Percentiles rank a stretch among this genome's conserved stretches.
These are phyloP conservation scores for Pangasius krempfi DNA, from an alignment of 2,797 vertebrate genomes.

Conservation along the genomic window DNA sequence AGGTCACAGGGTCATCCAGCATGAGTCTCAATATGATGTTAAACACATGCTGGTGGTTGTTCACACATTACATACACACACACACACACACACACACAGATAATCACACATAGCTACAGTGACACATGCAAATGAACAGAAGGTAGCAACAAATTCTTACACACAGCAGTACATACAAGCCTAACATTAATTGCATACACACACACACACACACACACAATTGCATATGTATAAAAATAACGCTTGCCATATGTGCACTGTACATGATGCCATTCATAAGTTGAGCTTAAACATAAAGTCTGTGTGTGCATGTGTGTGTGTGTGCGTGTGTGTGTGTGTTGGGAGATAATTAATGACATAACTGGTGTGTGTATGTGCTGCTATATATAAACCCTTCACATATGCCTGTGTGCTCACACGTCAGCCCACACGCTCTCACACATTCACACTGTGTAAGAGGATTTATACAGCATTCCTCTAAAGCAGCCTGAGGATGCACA, in stretches of 20 bases:
- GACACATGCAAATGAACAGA: conserved; percentile 9
- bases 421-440: conserved; percentile 27
- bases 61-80: neutral
- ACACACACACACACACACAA: neutral
- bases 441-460: neutral
- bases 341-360: conserved; percentile 44
- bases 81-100: conserved; percentile 13
- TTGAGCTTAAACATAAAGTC: neutral
- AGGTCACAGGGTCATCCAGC: conserved; percentile 25
- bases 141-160: conserved; percentile 6
- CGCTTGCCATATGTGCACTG: neutral
- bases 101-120: neutral
- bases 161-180: neutral
- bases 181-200: neutral
- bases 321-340: conserved; percentile 22
- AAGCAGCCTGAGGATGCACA: neutral
- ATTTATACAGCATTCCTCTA: neutral
- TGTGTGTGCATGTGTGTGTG: neutral
- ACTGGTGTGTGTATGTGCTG: conserved; percentile 9
- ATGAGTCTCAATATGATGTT: conserved; percentile 16
- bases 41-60: conserved; percentile 6
- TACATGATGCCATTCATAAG: conserved; percentile 7
- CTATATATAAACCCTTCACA: conserved; percentile 31
- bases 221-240: neutral
- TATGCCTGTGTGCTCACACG: conserved; percentile 38